Conservation (phyloP, 2,113 vertebrate species). For the Rhinogobius similis region DNA sequence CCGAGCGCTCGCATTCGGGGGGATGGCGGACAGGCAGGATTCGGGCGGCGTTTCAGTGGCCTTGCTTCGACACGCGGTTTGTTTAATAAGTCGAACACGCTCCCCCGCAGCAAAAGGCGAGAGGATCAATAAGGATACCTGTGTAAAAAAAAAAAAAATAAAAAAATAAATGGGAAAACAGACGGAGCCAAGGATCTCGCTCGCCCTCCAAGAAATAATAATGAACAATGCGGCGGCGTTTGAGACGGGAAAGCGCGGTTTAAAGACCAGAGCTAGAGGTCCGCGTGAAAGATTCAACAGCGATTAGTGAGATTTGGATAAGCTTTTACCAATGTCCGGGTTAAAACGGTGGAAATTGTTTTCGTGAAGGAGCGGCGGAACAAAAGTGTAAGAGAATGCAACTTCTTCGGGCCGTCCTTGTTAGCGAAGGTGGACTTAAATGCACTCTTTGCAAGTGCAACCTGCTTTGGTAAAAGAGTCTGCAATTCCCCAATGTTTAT, state of each 20-base stretch:
- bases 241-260: constrained; percentile 59
- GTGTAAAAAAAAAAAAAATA: constrained; percentile 23
- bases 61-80: constrained; percentile 70
- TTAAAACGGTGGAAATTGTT: constrained; percentile 27
- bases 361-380: neutral
- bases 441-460: too few relatives aligned
- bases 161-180: constrained; percentile 11
- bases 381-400: neutral
- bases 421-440: neutral
- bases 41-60: constrained; percentile 58
- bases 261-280: constrained; percentile 48
- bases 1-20: constrained; percentile 69
- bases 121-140: constrained; percentile 71
- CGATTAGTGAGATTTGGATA: constrained; percentile 24
- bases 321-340: constrained; percentile 25
- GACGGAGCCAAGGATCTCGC: constrained; percentile 44
- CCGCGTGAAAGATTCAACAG: constrained; percentile 41
- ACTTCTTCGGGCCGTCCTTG: neutral
- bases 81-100: constrained; percentile 69
- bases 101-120: constrained; percentile 59
- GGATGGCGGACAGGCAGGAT: constrained; percentile 56
- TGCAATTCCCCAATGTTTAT: too few relatives aligned
- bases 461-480: too few relatives aligned
- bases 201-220: constrained; percentile 38
- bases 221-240: constrained; percentile 2